These are phyloP conservation scores for Orcinus orca DNA, from an alignment of 2,113 vertebrate genomes.

Conservation along the genomic window DNA sequence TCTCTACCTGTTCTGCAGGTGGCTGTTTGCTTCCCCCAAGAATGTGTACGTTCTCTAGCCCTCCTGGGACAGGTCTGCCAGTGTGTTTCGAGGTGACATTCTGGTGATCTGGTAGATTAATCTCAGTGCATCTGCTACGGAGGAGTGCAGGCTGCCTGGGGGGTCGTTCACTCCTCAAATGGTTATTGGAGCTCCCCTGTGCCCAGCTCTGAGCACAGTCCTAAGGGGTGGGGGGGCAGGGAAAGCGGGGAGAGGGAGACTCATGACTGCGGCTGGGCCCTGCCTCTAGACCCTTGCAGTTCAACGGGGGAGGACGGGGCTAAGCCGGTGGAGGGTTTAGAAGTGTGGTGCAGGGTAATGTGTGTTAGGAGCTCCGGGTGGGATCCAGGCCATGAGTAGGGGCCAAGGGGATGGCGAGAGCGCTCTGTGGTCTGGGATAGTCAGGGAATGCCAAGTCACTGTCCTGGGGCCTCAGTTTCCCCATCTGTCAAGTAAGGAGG, in stretches of 20 bases:
- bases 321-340: background rate
- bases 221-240: rapidly evolving
- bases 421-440: background rate
- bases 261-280: background rate
- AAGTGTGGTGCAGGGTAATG: background rate
- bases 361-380: too few species aligned
- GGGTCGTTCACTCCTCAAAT: background rate
- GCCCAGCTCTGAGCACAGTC: background rate
- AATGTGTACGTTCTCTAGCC: background rate
- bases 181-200: background rate
- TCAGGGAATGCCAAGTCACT: background rate
- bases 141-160: background rate
- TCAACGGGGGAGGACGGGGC: background rate
- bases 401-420: background rate
- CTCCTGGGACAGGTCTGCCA: background rate
- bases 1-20: background rate
- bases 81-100: background rate
- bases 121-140: background rate
- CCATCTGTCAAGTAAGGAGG: background rate
- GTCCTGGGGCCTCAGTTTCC: background rate
- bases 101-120: background rate
- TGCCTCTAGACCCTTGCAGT: background rate
- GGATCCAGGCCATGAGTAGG: background rate
- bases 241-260: rapidly evolving
- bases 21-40: background rate